phyloP scores from a whole-genome alignment of 2,888 invertebrate genomes.

The Celastrina argiolus region DNA sequence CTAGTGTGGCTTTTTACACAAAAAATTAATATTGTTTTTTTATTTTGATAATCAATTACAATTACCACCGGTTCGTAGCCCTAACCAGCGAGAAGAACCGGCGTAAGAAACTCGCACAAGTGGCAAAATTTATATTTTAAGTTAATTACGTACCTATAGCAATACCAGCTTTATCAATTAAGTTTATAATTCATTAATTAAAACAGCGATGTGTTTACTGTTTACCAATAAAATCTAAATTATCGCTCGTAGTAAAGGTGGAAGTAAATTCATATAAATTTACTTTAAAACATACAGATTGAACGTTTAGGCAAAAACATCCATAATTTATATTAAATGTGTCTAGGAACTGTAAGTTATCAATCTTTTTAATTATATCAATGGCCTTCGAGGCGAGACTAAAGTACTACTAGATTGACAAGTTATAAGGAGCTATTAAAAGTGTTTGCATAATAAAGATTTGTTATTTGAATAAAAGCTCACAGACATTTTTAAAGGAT shows the following conservation, averaged over 20 bases:
- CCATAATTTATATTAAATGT: slow-evolving; percentile 27
- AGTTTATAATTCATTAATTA: background rate
- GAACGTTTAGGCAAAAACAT: background rate
- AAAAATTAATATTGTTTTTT: no score
- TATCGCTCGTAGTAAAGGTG: background rate
- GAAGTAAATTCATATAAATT: slow-evolving; percentile 16
- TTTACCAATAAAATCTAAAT: background rate
- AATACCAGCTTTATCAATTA: background rate
- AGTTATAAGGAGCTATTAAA: slow-evolving; percentile 34
- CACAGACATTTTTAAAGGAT: background rate
- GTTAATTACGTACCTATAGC: background rate
- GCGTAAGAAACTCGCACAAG: no score
- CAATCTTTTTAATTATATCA: slow-evolving; percentile 34
- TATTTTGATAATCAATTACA: no score
- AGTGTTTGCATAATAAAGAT: slow-evolving; percentile 31
- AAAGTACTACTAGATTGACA: slow-evolving; percentile 31
- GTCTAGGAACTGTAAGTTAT: slow-evolving; percentile 32
- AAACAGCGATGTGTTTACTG: background rate
- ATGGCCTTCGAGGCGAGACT: slow-evolving; percentile 32
- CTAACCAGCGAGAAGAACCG: no score
- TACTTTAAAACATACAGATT: slow-evolving; percentile 12
- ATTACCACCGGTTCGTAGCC: no score
- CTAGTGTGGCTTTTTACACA: no score
- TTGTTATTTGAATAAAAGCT: slow-evolving; percentile 17
- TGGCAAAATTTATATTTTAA: no score